Base-by-base conservation (phyloP, 2,113 vertebrate genomes). In the Triplophysa tibetana region DNA sequence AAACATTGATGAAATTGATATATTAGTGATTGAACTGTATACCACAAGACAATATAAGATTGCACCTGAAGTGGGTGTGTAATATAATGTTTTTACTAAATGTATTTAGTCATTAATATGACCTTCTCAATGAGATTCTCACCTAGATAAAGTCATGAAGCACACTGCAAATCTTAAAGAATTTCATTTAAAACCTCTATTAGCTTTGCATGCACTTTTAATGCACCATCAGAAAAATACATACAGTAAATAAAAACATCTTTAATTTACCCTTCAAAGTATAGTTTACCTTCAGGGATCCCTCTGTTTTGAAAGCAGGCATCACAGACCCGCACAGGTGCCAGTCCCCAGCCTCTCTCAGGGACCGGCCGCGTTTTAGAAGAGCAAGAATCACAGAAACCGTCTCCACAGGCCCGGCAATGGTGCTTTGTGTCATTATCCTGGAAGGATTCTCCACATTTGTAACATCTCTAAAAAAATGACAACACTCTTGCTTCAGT, bases 391-490 rank as follows among this genome's bases (percentile, higher is more conserved):
- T 97, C 95, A 54, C 98, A 99, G 91, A 99, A 99, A 52, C 98
- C 98, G 79, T 99, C 98, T 66, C 98, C 98, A 7, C 98, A 99
- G 81, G 96, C 95, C 65, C 98, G 95, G 83, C 98, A 99, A 90
- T 99, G 98, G 81, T 99, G 98, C 89, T 99, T 99, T 1, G 96
- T 96, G 90, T 98, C 95, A 0, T 97, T 98, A 50, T 96, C 93
- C 89, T 97, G 95, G 87, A 99, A 99, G 75, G 93, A 90, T 0
- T 88, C 92, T 2, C 89, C 92, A 81, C 98, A 99, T 85, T 96
- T 96, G 82, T 91, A 92, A 89, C 98, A 99, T 84, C 89, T 96
- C 97, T 99, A 86, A 13, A 63, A 56, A 23, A 17, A 52, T 4
- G 29, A 29, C 8, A 48, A n/a, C 6, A 58, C 33, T 29, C 24